Base-by-base conservation (phyloP, 2,888 invertebrate species). In the Notodonta ziczac region DNA sequence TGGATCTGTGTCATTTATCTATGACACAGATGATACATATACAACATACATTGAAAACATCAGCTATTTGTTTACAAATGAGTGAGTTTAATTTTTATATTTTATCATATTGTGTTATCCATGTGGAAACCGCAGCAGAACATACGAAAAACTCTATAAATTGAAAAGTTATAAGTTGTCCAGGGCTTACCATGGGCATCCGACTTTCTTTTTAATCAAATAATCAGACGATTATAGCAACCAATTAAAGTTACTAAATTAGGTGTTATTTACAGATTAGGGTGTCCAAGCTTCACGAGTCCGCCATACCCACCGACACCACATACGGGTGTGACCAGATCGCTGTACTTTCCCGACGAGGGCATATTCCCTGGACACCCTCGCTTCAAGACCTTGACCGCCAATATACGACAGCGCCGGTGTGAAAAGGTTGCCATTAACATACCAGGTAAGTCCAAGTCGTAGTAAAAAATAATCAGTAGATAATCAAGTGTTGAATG, bases 401-500 rank as follows among this genome's bases (percentile, higher is more conserved):
- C 97, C 65, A 99, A 99, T 87, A 99, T 99, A 71, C 95, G 99
- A 60, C 91, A 96, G 80, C 94, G 99, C 76, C 94, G 99, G 69
- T 98, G 98, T 59, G 97, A 98, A 90, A 99, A 99, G 93, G 98
- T 99, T 16, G 97, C 97, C 63, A 99, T 99, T 69, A 99, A 99
- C 93, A 94, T 99, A 82, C 99, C 99, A 87, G 96, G 98, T 98
- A 94, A 90, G 81, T 65, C 40, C 0, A 46, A 46, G 12, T 44
- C 3, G 44, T 46, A n/a, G n/a, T 46, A n/a, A n/a, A n/a, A 6
- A n/a, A 10, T n/a, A 9, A 10, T 42, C 9, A 10, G 10, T 35
- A 24, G 24, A 2, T 24, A 35, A 5, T 35, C 5, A 35, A 35
- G 4, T 35, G 4, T 35, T 35, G 24, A 24, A 6, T 35, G 7